These are phyloP conservation scores for Anthoscopus minutus DNA, from an alignment of 2,113 vertebrate genomes.

Conservation along the genomic window DNA sequence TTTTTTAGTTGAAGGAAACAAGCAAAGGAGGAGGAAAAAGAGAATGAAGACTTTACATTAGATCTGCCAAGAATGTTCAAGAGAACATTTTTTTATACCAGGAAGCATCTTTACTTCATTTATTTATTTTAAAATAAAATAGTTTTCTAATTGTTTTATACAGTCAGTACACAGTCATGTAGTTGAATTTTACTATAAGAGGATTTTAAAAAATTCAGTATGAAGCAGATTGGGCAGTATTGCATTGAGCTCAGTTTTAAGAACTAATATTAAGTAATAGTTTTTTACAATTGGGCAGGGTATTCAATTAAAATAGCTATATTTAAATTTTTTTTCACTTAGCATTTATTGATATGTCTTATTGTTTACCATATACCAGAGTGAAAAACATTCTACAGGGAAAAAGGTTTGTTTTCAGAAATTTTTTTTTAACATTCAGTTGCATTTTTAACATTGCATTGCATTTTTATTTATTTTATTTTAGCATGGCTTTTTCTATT, in stretches of 20 bases:
- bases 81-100: not conserved
- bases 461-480: not conserved
- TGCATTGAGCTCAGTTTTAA: not conserved
- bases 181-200: not conserved
- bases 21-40: not conserved
- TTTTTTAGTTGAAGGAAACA: not conserved
- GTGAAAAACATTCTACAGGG: not conserved
- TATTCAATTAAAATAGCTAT: not conserved
- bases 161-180: not conserved
- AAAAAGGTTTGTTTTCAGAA: not conserved
- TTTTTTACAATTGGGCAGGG: not conserved
- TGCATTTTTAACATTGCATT: not conserved
- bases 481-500: not conserved
- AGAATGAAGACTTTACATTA: not conserved
- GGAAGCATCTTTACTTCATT: not conserved
- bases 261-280: not conserved
- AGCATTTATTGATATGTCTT: not conserved
- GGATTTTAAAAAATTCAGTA: not conserved
- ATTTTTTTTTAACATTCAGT: not conserved
- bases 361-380: not conserved
- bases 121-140: not conserved
- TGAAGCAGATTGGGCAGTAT: not conserved
- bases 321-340: not conserved
- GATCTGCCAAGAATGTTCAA: not conserved
- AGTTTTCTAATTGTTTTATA: not conserved